phyloP scores from a whole-genome alignment of 1,140 invertebrate genomes.

The Plutomurus gul region DNA sequence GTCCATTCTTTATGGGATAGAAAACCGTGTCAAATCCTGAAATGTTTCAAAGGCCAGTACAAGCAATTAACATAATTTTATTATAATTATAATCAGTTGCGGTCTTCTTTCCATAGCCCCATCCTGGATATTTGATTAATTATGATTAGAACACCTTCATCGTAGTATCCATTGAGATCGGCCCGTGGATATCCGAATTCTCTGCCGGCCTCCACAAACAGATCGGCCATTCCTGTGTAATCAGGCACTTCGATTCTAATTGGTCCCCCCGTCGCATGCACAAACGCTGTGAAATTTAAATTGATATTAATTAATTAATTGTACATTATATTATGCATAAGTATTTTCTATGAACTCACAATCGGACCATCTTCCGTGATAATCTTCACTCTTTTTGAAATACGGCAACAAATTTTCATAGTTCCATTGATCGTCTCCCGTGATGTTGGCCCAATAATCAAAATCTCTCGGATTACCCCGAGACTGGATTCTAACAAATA shows the following conservation, averaged over 20 bases:
- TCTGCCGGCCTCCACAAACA: conserved; percentile 30
- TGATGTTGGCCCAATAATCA: conserved; percentile 47
- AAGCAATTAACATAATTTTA: neutral
- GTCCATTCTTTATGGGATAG: conserved; percentile 31
- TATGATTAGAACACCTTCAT: conserved; percentile 30
- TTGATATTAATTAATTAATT: neutral
- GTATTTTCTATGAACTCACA: neutral
- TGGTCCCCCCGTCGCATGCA: conserved; percentile 44
- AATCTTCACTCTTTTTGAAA: conserved; percentile 49
- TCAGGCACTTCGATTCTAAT: conserved; percentile 40
- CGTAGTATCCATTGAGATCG: conserved; percentile 45
- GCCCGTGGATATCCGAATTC: conserved; percentile 45
- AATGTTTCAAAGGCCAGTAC: neutral
- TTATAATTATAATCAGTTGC: neutral
- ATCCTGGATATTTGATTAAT: neutral
- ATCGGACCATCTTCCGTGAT: conserved; percentile 37
- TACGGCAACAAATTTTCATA: conserved; percentile 34
- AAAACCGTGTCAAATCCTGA: conserved; percentile 45
- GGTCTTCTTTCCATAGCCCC: neutral
- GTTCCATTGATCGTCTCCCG: conserved; percentile 39
- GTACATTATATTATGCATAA: neutral
- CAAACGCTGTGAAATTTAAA: neutral
- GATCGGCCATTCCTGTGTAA: neutral
- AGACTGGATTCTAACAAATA: neutral
- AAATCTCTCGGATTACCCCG: conserved; percentile 46